A percentile compares a stretch with the other conserved stretches of the same genome.
Evolutionary conservation across 2,113 vertebrate species (phyloP).

Genomic region (Caretta caretta): DNA sequence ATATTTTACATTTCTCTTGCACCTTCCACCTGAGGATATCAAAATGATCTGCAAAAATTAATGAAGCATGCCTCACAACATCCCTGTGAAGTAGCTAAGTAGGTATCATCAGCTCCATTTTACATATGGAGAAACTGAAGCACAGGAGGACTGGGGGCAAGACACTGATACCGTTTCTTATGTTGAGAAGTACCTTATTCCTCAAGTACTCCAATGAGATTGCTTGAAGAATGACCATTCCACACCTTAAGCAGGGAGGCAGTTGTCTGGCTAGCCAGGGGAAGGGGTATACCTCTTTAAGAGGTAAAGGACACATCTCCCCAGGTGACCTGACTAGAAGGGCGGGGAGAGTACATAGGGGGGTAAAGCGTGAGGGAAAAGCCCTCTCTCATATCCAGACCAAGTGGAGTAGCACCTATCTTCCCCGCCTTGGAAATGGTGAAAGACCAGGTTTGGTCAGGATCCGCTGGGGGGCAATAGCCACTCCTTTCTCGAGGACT

Average conservation of each 20-base stretch:
- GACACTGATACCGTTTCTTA: not conserved
- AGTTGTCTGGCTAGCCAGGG: not conserved
- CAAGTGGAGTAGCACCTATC: not conserved
- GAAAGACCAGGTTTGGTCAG: not conserved
- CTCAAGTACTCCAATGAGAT: not conserved
- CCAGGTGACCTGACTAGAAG: not conserved
- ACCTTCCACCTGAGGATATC: not conserved
- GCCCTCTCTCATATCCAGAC: not conserved
- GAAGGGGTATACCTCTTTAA: not conserved
- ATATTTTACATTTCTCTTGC: not conserved
- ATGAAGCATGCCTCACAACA: not conserved
- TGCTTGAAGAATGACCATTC: not conserved
- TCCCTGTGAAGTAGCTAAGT: not conserved
- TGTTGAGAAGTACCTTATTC: not conserved
- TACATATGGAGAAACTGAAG: not conserved
- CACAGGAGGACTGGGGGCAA: not conserved
- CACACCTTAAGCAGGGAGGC: not conserved
- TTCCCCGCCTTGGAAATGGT: not conserved
- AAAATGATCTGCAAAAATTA: not conserved
- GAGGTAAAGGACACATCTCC: not conserved
- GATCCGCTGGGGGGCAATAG: not conserved
- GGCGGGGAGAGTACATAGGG: no score
- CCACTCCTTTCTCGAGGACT: not conserved
- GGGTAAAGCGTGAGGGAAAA: not conserved
- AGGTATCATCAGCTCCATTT: not conserved